Evolutionary conservation across 2,888 invertebrate genomes (phyloP), one percentile per base, ranked within the genome.

Genomic region (Globia sparganii): DNA sequence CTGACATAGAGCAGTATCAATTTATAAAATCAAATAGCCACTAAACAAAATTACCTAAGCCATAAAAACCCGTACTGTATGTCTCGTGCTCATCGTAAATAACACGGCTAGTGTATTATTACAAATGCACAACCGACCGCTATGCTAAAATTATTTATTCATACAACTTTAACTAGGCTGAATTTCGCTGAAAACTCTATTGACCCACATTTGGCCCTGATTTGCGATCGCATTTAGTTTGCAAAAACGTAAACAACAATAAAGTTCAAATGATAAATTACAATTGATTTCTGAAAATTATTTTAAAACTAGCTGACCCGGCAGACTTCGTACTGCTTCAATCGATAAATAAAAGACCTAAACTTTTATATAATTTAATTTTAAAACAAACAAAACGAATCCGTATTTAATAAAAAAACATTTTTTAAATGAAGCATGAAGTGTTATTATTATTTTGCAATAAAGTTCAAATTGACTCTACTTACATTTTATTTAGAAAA

Each of bases 81-180:
- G 40, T 11, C 58, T 37, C 31, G 37, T 72, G 46, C 58, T 75
- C 83, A 43, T 82, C 86, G 68, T 84, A 86, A 84, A 84, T 82
- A 43, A 73, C 61, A 68, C 61, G n/a, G 40, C 56, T 56, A 68
- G 61, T 83, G 61, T 70, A 75, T 76, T 86, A 70, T 84, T 72
- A 84, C 61, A 66, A 71, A 84, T 61, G 64, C 62, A 80, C 21
- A 66, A 53, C 64, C 61, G 37, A 49, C 69, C 64, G 15, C 72
- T 72, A 61, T 49, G 65, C 75, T 58, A n/a, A 70, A 75, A 78
- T 84, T 64, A 83, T 73, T 73, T 68, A 84, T 84, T 84, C 66
- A 86, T 70, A 62, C 53, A 62, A 66, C n/a, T n/a, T n/a, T n/a
- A n/a, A n/a, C 65, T 74, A 59, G 66, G 34, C 70, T 65, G 72